phyloP scores from a whole-genome alignment of 2,888 invertebrate genomes.

The Zhengitettix transpicula region DNA sequence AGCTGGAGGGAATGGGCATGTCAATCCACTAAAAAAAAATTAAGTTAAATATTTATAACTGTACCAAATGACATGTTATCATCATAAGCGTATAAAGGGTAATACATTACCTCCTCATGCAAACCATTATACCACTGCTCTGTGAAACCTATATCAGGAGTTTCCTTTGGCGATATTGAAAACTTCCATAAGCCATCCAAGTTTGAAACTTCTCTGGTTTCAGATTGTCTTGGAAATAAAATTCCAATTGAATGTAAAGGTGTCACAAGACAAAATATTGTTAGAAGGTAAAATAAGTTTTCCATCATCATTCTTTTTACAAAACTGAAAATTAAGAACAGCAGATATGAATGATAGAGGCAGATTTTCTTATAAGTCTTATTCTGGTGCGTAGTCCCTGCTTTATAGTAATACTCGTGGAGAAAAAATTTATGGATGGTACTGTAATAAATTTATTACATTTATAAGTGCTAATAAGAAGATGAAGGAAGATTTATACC shows the following conservation, averaged over 20 bases:
- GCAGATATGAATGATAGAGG: no score
- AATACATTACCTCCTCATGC: constrained; percentile 13
- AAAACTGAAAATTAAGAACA: no score
- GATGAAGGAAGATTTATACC: no score
- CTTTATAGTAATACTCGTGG: no score
- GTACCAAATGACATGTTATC: neutral
- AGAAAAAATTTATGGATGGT: no score
- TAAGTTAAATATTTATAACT: neutral
- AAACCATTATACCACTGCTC: constrained; percentile 16
- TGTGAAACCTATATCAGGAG: constrained; percentile 14
- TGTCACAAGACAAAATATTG: no score
- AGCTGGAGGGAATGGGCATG: constrained; percentile 43
- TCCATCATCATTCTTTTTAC: no score
- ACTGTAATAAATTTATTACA: no score
- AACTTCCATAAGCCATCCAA: constrained; percentile 19
- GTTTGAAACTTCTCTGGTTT: constrained; percentile 14
- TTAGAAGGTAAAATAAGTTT: no score
- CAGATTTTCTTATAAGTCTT: no score
- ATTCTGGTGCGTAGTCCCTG: no score
- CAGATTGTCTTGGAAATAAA: constrained; percentile 15
- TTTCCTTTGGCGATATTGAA: constrained; percentile 10
- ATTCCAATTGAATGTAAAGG: constrained; percentile 2
- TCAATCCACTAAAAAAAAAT: constrained; percentile 19
- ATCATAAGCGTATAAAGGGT: neutral
- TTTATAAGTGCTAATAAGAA: no score